Evolutionary conservation across 35 echinoderm and acorn worm genomes (phyloP), one percentile per base, ranked within the genome.

Genomic region (Apostichopus parvimensis): DNA sequence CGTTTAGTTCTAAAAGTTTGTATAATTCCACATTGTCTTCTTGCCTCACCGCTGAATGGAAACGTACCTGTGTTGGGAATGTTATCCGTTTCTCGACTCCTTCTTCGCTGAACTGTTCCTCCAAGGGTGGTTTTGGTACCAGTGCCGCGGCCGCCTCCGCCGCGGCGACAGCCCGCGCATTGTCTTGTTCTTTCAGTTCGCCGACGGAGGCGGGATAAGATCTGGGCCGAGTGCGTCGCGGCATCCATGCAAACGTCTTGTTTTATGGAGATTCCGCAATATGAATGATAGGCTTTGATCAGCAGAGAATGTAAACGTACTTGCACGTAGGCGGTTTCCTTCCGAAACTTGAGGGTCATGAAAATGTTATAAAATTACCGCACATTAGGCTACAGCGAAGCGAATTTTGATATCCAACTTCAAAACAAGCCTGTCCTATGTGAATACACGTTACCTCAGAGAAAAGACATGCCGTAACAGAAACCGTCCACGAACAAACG

Each of bases 1-100:
- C 79, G 78, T 99, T 81, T 52, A 62, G 91, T 56, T 66, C 62
- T 82, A 94, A 80, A 52, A 92, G 73, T 64, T 89, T 71, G 20
- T 21, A 86, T 20, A 99, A 88, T 82, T 99, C 97, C 5, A 83
- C 59, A 80, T 93, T 99, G 92, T 99, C 97, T 89, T 96, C 92
- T 55, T 94, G 87, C 28, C 95, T 93, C 8, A 99, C 95, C 14
- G 97, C 97, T 22, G 92, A 96, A 78, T 93, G 93, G 86, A 99
- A 94, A 22, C 95, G 90, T 28, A 99, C 97, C 54, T 94, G 90
- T 24, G 91, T 82, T 78, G 97, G 88, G 89, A 99, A 99, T 73
- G 95, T 91, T 21, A 99, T 99, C 15, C 93, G 97, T 79, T 77
- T 78, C 89, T 57, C 78, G 58, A 53, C 24, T 24, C 61, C 90